These are phyloP conservation scores for Cyclina sinensis DNA, from an alignment of 1,140 invertebrate genomes.

Conservation along the genomic window DNA sequence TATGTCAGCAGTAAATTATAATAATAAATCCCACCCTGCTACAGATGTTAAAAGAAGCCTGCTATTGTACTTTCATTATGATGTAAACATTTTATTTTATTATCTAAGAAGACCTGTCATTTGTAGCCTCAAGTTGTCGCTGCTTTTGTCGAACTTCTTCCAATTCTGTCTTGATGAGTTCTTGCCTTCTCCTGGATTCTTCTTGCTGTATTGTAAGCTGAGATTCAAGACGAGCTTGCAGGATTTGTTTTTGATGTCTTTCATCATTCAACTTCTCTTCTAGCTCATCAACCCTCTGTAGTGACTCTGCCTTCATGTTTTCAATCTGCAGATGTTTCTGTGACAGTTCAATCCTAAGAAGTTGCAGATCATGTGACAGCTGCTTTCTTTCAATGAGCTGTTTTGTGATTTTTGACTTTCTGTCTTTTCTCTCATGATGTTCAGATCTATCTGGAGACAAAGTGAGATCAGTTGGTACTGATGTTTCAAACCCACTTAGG, in stretches of 20 bases:
- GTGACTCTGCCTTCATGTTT: constrained; percentile 85
- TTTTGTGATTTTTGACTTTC: constrained; percentile 78
- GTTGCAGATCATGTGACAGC: constrained; percentile 85
- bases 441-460: constrained; percentile 82
- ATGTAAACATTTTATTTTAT: background rate
- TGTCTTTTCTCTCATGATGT: constrained; percentile 68
- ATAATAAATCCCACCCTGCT: too few species aligned
- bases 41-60: background rate
- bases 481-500: constrained; percentile 80
- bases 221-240: constrained; percentile 85
- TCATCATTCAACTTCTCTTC: constrained; percentile 86
- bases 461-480: constrained; percentile 83
- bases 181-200: constrained; percentile 83
- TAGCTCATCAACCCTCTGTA: constrained; percentile 84
- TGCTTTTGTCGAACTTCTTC: constrained; percentile 83
- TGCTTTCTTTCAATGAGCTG: constrained; percentile 85
- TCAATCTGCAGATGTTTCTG: constrained; percentile 85
- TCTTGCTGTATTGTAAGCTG: constrained; percentile 85
- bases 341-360: constrained; percentile 86
- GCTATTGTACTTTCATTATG: background rate
- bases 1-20: too few species aligned
- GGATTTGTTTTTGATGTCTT: constrained; percentile 85
- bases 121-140: constrained; percentile 85
- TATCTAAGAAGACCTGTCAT: constrained; percentile 79
- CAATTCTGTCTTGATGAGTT: constrained; percentile 83